Percentiles rank a stretch among this genome's conserved stretches.
Evolutionary conservation across 2,797 vertebrate species (phyloP).

Genomic region (Decapterus maruadsi): DNA sequence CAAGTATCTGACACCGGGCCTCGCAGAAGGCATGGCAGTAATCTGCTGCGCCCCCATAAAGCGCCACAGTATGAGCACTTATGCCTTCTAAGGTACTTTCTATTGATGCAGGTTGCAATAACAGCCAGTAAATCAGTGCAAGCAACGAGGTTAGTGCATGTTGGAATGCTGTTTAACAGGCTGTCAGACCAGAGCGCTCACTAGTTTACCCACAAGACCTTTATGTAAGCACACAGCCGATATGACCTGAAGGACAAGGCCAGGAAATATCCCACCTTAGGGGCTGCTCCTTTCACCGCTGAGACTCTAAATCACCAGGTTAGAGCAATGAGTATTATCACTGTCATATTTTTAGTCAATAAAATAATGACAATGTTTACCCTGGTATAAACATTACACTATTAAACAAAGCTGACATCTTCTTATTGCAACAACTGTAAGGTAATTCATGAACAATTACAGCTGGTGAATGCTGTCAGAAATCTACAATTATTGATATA

Average conservation of each 20-base stretch:
- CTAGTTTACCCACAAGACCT: constrained; percentile 48
- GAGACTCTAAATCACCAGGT: neutral
- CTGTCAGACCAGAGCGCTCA: constrained; percentile 56
- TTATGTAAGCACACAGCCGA: constrained; percentile 31
- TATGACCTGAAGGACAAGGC: constrained; percentile 40
- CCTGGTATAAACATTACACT: neutral
- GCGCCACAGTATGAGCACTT: constrained; percentile 50
- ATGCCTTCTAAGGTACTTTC: constrained; percentile 61
- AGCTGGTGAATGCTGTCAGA: neutral
- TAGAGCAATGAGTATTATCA: neutral
- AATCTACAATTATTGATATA: neutral
- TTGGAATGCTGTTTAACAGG: constrained; percentile 77
- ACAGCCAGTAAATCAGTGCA: constrained; percentile 66
- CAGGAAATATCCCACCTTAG: constrained; percentile 2
- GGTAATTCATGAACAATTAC: neutral
- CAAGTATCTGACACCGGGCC: constrained; percentile 59
- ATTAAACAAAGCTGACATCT: neutral
- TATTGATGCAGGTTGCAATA: constrained; percentile 66
- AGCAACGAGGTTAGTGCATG: constrained; percentile 60
- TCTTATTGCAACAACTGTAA: neutral
- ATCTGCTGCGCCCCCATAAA: constrained; percentile 61
- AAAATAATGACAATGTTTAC: neutral
- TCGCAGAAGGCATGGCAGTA: constrained; percentile 52
- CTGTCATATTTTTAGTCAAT: neutral
- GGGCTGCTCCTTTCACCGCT: neutral